Evolutionary conservation across 2,888 invertebrate species (phyloP).

Genomic region (Epinotia brunnichana): DNA sequence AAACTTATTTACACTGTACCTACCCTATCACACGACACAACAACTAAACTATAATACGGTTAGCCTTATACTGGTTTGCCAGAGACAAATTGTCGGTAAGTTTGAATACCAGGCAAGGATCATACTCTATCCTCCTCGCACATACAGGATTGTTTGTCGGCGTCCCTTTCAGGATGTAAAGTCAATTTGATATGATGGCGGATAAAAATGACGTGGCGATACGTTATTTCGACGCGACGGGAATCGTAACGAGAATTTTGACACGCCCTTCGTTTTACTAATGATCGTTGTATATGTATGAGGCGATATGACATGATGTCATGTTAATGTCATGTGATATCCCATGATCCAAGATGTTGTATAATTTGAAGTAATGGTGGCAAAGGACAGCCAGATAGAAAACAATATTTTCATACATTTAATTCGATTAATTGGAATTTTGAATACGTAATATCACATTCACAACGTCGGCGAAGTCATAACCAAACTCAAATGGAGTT

Average conservation of each 20-base stretch:
- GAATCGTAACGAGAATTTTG: conserved; percentile 24
- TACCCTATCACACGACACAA: too few relatives aligned
- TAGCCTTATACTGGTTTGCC: neutral
- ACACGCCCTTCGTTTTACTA: conserved; percentile 27
- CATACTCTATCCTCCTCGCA: conserved; percentile 11
- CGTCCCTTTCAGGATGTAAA: conserved; percentile 33
- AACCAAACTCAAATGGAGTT: too few relatives aligned
- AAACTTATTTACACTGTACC: too few relatives aligned
- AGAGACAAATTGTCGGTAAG: too few relatives aligned
- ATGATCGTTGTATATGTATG: conserved; percentile 26
- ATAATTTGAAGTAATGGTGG: too few relatives aligned
- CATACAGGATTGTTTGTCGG: neutral
- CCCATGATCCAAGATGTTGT: neutral
- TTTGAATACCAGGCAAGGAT: conserved; percentile 3
- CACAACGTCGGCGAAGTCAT: too few relatives aligned
- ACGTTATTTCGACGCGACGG: conserved; percentile 24
- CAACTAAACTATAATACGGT: too few relatives aligned
- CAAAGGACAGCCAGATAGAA: too few relatives aligned
- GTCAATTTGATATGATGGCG: conserved; percentile 39
- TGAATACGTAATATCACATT: too few relatives aligned
- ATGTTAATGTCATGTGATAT: neutral
- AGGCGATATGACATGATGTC: neutral
- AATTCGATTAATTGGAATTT: too few relatives aligned
- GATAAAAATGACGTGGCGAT: conserved; percentile 42
- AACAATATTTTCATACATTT: too few relatives aligned